These are phyloP conservation scores for Sesia apiformis DNA, from an alignment of 2,888 invertebrate species.

Conservation along the genomic window DNA sequence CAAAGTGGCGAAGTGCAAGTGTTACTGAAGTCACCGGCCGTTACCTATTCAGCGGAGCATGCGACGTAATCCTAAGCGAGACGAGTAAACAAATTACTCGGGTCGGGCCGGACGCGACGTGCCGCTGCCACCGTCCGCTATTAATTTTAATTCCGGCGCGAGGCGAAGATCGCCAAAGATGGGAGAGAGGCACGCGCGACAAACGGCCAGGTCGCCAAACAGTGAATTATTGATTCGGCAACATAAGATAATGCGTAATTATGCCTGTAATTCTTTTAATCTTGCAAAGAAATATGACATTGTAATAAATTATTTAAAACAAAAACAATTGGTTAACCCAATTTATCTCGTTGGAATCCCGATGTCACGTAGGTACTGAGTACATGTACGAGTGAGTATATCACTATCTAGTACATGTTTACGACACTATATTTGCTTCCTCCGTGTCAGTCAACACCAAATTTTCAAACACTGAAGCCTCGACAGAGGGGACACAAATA, in stretches of 20 bases:
- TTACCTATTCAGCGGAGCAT: conserved; percentile 66
- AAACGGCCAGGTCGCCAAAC: conserved; percentile 8
- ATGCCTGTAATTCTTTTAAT: too few relatives aligned
- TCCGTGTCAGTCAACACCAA: background rate
- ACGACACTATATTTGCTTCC: too few relatives aligned
- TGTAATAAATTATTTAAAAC: too few relatives aligned
- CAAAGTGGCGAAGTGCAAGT: background rate
- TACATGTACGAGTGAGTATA: too few relatives aligned
- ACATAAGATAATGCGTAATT: too few relatives aligned
- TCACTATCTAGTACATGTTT: too few relatives aligned
- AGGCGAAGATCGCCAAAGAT: conserved; percentile 61
- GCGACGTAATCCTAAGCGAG: conserved; percentile 65
- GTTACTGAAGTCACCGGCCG: conserved; percentile 43
- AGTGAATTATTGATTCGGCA: background rate
- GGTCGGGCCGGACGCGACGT: conserved; percentile 41
- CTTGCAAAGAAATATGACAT: too few relatives aligned
- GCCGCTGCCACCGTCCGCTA: conserved; percentile 51
- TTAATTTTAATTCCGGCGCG: conserved; percentile 70
- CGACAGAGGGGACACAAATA: background rate
- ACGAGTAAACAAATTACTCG: conserved; percentile 71
- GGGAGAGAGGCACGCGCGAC: conserved; percentile 56
- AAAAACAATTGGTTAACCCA: too few relatives aligned
- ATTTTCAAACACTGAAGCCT: background rate
- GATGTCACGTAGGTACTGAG: too few relatives aligned
- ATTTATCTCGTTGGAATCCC: too few relatives aligned